Evolutionary conservation across 2,888 invertebrate genomes (phyloP), one percentile per base, ranked within the genome.

Genomic region (Eledona agricola): DNA sequence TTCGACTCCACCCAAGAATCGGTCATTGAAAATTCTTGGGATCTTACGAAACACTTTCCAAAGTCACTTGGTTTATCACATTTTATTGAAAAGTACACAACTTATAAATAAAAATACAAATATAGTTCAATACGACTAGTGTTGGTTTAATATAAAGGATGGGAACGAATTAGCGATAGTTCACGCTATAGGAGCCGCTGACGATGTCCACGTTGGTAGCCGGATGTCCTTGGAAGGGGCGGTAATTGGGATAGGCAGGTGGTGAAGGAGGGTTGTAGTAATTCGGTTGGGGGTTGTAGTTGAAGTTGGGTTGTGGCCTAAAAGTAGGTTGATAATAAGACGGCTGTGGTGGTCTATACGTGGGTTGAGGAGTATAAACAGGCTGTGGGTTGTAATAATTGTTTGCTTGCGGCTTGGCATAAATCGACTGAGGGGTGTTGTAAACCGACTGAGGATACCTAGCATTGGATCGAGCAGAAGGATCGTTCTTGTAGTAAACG

Each of bases 161-260:
- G n/a, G n/a, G n/a, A n/a, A n/a, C 25, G 59, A 64, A 67, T 66
- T 67, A 63, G 56, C 69, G 68, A 70, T 89, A 91, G 69, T 86
- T 85, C 58, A 91, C 85, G 57, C 86, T 82, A 74, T 92, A 92
- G 2, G 91, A 90, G 9, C 90, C 90, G 51, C 85, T 83, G 70
- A 78, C 83, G 26, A 88, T 83, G 68, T 90, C 87, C 56, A 89
- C 81, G 69, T 88, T 89, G 58, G 83, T 81, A 0, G 88, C 85
- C 0, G 90, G 88, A 73, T 89, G 88, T 9, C 86, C 86, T 38
- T 78, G 53, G 57, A 67, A 70, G 1, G 55, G 57, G 28, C 65
- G 63, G 50, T 66, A 66, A 49, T 55, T 59, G 5, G 61, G 62
- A 26, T 57, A 61, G 42, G 59, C 56, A 47, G 59, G 58, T 26